Base-by-base conservation (phyloP, 2,888 invertebrate species). In the Mermis nigrescens region DNA sequence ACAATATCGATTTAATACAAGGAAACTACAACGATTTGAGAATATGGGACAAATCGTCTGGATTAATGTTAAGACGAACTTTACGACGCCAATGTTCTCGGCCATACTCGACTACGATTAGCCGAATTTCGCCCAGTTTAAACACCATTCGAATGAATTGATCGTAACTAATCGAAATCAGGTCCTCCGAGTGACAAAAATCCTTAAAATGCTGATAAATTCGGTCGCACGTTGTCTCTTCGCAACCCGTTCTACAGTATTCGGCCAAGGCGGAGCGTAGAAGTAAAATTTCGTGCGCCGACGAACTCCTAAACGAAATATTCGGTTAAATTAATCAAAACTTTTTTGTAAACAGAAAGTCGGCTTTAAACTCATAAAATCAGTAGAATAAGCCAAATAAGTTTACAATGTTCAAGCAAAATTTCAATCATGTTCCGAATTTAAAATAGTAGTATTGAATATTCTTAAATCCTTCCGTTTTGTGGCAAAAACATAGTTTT, bases 231-330 rank as follows among this genome's bases (percentile, higher is more conserved):
- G 31, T 52, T 4, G 31, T 28, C 2, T 58, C 56, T 46, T 58
- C 31, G n/a, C 54, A 24, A 28, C 58, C 58, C 2, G 54, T 58
- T n/a, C 58, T 54, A 3, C 31, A 31, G 3, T 52, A 24, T 57
- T 58, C 58, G 7, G 54, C 55, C 4, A 31, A 24, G n/a, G 24
- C 28, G n/a, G 54, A 3, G 4, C 27, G 31, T 31, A 58, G 26
- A 3, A 58, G 53, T 26, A 58, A 22, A 7, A 29, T 26, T 46
- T 56, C 57, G 57, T 56, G 45, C 4, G 22, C 24, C 19, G 57
- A 31, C 4, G 45, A 19, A 51, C 19, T 3, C 22, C 57, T 56
- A n/a, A 56, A 56, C n/a, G n/a, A n/a, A n/a, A n/a, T n/a, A n/a
- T n/a, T n/a, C n/a, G n/a, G n/a, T n/a, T n/a, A n/a, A n/a, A n/a